Base-by-base conservation (phyloP, 2,888 invertebrate species). In the Bombyx huttoni region DNA sequence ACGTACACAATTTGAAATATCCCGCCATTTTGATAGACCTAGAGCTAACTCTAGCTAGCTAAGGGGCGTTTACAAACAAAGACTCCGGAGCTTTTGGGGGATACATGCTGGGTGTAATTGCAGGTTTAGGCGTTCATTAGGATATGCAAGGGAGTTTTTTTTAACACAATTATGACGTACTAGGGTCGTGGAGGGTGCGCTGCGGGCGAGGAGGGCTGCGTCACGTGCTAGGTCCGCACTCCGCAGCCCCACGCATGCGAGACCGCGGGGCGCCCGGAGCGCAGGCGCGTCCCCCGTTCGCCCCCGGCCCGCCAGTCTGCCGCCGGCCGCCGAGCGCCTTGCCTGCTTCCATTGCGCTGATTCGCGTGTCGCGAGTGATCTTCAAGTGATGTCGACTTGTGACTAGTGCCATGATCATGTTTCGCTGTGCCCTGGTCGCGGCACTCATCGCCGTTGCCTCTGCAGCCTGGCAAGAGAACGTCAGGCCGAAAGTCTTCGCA, bases 401-500 rank as follows among this genome's bases (percentile, higher is more conserved):
- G 86, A 84, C 78, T 87, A 86, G 86, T 87, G 88, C 86, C 77
- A 87, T 88, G 86, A 64, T 86, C 81, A 81, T 86, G 82, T 75
- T 81, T 62, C 86, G 84, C 73, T 84, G 83, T 82, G 81, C 79
- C 74, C 73, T 82, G 68, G 60, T 89, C 70, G 86, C 89, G 88
- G 82, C 89, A 77, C 75, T 90, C 83, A 78, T 86, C 85, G 85
- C 88, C 87, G 71, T 74, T 70, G 83, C 84, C 86, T 89, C 75
- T 90, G 92, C 75, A 58, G 93, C 94, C 73, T 96, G 96, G 96
- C 96, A 96, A 92, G 96, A 96, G 89, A 96, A 96, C 89, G 93
- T 95, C 84, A 91, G 95, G 89, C 96, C 96, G 75, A 96, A 96
- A 92, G 94, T 96, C 92, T 95, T 94, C 91, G 95, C 95, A 81